Evolutionary conservation across 2,797 vertebrate genomes (phyloP).

Genomic region (Microcaecilia unicolor): DNA sequence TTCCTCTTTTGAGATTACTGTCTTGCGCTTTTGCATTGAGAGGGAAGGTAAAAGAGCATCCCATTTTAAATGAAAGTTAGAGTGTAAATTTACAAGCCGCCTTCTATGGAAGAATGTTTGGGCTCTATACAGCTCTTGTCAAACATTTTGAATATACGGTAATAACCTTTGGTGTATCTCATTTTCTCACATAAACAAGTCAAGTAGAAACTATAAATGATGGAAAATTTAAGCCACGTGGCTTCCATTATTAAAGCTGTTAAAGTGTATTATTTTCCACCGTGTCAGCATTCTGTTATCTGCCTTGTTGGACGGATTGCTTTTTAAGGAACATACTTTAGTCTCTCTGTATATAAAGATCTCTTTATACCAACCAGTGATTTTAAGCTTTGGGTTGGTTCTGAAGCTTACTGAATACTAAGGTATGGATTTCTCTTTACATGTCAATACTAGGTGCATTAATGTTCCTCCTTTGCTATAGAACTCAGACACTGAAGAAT

Average conservation of each 20-base stretch:
- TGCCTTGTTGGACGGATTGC: slow-evolving; percentile 34
- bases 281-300: slow-evolving; percentile 37
- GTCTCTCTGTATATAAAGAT: no score
- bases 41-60: slow-evolving; percentile 23
- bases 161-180: slow-evolving; percentile 49
- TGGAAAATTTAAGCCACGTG: slow-evolving; percentile 54
- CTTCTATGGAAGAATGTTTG: slow-evolving; percentile 37
- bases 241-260: slow-evolving; percentile 44
- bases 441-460: no score
- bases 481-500: no score
- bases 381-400: no score
- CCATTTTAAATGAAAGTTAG: slow-evolving; percentile 29
- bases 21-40: slow-evolving; percentile 8
- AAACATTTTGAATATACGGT: slow-evolving; percentile 50
- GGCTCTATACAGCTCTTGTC: slow-evolving; percentile 38
- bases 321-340: slow-evolving; percentile 29
- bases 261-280: slow-evolving; percentile 43
- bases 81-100: slow-evolving; percentile 37
- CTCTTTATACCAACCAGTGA: no score
- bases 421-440: no score
- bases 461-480: no score
- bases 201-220: slow-evolving; percentile 47
- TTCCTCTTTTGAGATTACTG: slow-evolving; percentile 1
- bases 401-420: no score
- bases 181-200: slow-evolving; percentile 51